Evolutionary conservation across 2,797 vertebrate genomes (phyloP).

Genomic region (Cynodonichthys magdalenae): DNA sequence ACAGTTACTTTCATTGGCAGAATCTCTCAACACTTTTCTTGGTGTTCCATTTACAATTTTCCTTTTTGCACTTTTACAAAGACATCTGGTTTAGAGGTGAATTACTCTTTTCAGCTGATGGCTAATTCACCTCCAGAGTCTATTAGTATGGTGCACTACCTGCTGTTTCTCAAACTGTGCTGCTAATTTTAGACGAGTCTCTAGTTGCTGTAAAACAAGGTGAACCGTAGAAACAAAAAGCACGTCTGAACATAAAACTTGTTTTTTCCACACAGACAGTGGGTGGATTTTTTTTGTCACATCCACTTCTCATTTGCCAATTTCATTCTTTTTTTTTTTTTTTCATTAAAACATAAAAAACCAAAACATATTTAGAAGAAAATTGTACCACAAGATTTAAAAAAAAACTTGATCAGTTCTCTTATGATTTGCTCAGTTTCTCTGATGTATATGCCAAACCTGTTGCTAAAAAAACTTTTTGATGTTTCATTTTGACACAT

Average conservation of each 20-base stretch:
- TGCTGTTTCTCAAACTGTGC: slow-evolving; percentile 76
- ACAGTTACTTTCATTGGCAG: slow-evolving; percentile 16
- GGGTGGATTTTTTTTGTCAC: slow-evolving; percentile 8
- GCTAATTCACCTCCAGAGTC: slow-evolving; percentile 78
- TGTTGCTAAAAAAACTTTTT: slow-evolving; percentile 41
- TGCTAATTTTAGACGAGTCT: slow-evolving; percentile 77
- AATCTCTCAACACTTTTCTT: slow-evolving; percentile 6
- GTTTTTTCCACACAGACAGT: slow-evolving; percentile 3
- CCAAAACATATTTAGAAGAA: slow-evolving; percentile 54
- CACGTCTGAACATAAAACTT: slow-evolving; percentile 28
- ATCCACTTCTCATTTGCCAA: slow-evolving; percentile 27
- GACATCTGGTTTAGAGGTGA: slow-evolving; percentile 77
- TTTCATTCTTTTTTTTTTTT: slow-evolving; percentile 29
- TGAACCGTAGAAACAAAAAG: slow-evolving; percentile 58
- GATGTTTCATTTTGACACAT: slow-evolving; percentile 53
- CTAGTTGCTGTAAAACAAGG: slow-evolving; percentile 64
- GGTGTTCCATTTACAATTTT: slow-evolving; percentile 46
- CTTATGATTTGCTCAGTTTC: slow-evolving; percentile 57
- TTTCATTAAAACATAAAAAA: slow-evolving; percentile 45
- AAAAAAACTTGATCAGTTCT: slow-evolving; percentile 47
- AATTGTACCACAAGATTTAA: slow-evolving; percentile 46
- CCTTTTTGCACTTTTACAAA: slow-evolving; percentile 62
- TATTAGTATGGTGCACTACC: slow-evolving; percentile 68
- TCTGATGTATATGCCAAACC: slow-evolving; percentile 62
- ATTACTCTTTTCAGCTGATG: slow-evolving; percentile 75